These are phyloP conservation scores for Petrolisthes cinctipes DNA, from an alignment of 2,888 invertebrate species.

Conservation along the genomic window DNA sequence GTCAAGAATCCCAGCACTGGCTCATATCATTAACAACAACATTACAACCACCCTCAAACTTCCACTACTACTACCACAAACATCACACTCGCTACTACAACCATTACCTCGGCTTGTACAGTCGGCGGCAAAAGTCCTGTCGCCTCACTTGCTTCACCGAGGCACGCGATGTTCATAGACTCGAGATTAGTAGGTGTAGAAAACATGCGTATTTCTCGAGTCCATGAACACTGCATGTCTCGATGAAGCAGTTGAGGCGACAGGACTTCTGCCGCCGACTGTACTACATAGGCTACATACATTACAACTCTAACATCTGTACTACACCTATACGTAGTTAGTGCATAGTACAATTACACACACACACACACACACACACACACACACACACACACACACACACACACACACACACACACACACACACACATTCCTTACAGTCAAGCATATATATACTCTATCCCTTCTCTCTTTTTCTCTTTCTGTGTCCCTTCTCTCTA, in stretches of 20 bases:
- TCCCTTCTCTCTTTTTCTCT: not conserved
- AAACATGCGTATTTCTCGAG: no score
- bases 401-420: not conserved
- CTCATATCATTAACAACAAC: not conserved
- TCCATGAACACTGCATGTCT: no score
- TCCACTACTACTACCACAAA: not conserved
- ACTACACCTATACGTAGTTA: not conserved
- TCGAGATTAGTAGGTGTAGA: no score
- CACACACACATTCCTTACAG: not conserved
- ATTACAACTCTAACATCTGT: not conserved
- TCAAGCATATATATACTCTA: not conserved
- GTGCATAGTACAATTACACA: not conserved
- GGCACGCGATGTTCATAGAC: no score
- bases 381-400: slow-evolving; percentile 7
- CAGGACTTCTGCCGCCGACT: no score
- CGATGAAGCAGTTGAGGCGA: no score
- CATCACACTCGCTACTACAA: not conserved
- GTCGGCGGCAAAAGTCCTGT: no score
- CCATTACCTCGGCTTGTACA: not conserved
- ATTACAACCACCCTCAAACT: not conserved
- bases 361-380: slow-evolving; percentile 8
- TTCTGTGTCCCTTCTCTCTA: not conserved
- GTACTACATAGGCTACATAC: no score
- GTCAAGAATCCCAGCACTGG: no score
- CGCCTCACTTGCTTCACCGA: no score